phyloP scores from a whole-genome alignment of 2,797 vertebrate species.

The Sebastes steindachneri region DNA sequence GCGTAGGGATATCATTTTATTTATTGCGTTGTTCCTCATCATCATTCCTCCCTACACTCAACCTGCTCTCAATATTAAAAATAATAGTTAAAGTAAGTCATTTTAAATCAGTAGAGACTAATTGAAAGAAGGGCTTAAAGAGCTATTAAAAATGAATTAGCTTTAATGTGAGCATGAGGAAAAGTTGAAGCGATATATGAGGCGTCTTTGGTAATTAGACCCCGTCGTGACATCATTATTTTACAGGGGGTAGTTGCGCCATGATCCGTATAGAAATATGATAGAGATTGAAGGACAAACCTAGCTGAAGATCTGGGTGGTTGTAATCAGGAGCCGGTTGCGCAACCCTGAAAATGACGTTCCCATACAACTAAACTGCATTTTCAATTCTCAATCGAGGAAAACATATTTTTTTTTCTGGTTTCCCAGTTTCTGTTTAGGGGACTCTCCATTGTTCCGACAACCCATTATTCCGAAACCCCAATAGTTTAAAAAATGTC shows the following conservation, averaged over 20 bases:
- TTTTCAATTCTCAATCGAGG: too few species aligned
- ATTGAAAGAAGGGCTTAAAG: slow-evolving; percentile 2
- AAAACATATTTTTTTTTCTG: too few species aligned
- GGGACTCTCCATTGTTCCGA: too few species aligned
- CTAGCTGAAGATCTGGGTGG: background rate
- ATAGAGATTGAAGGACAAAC: background rate
- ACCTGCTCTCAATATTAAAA: background rate
- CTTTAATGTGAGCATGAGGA: background rate
- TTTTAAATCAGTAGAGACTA: slow-evolving; percentile 3
- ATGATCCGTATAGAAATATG: background rate
- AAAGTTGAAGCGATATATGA: background rate
- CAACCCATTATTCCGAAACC: too few species aligned
- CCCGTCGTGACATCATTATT: background rate
- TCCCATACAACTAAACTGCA: background rate
- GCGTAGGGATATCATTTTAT: background rate
- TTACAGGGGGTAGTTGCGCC: background rate
- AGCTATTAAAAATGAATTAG: slow-evolving; percentile 1
- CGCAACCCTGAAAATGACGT: background rate
- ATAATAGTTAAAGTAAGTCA: background rate
- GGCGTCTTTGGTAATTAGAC: background rate
- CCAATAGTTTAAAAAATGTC: too few species aligned
- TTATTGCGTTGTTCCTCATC: background rate
- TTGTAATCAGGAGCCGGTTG: background rate
- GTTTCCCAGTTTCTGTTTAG: background rate
- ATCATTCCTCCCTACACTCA: background rate